Evolutionary conservation across 2,113 vertebrate species (phyloP), one percentile per base, ranked within the genome.

Genomic region (Hippopotamus amphibius): DNA sequence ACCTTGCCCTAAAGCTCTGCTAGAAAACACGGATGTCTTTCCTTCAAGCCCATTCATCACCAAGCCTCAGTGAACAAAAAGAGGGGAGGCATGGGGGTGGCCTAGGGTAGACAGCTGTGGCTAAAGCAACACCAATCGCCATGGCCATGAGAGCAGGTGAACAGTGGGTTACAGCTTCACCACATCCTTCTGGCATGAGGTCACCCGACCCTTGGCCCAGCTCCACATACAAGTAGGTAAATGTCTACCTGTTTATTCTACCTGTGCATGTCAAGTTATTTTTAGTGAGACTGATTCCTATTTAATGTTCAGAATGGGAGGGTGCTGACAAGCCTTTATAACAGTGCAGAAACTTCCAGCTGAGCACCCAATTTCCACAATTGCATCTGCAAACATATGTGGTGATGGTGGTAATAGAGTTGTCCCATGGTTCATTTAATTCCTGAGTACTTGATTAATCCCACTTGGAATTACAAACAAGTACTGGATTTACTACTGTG

Each of bases 161-260:
- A 68, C 48, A 77, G n/a, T 65, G 61, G 41, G 33, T 71, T 88
- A 90, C 26, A 88, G 66, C 85, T 77, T 76, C 85, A 80, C 88
- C 61, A 69, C 63, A 81, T 77, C 65, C 90, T 85, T 84, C 84
- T 92, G 83, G 55, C 55, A 30, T 87, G 65, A 95, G 43, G 61
- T 90, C 91, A 85, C 30, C 48, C 33, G 16, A 86, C 7, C 81
- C 57, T 90, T 92, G 82, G 16, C 48, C 59, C 72, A 74, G 43
- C 22, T 89, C 57, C 90, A 6, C 80, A 72, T 74, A 55, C 63
- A 69, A 68, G 55, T 53, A 79, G 30, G 66, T 81, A 57, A 82
- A 97, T 26, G 30, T 59, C 43, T 96, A 41, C 86, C 63, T 88
- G n/a, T 71, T 97, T 41, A 65, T 86, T 79, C 33, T 55, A 59